Evolutionary conservation across 2,797 vertebrate species (phyloP).

Genomic region (Helarctos malayanus): DNA sequence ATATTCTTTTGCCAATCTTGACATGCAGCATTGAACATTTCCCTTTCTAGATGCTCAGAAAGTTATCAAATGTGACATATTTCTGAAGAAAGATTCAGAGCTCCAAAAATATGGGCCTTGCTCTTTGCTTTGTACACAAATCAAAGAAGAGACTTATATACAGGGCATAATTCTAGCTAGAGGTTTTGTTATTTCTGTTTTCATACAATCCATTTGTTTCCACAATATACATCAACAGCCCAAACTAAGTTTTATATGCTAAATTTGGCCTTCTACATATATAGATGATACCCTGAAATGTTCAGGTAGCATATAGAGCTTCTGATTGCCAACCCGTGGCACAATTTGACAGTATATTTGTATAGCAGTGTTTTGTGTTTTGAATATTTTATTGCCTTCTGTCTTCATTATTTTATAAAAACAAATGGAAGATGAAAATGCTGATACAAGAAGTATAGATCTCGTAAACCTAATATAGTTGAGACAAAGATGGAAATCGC

Average conservation of each 20-base stretch:
- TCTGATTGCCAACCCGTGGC: not conserved
- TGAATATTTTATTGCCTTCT: conserved; percentile 78
- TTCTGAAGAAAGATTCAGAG: not conserved
- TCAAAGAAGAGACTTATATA: not conserved
- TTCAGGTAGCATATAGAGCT: not conserved
- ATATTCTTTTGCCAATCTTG: not conserved
- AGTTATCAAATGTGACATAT: not conserved
- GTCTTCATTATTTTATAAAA: conserved; percentile 76
- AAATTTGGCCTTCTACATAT: not conserved
- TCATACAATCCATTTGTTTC: not conserved
- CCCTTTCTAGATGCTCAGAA: not conserved
- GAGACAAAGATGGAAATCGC: conserved; percentile 70
- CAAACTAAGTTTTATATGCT: not conserved
- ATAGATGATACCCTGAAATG: not conserved
- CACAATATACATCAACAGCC: not conserved
- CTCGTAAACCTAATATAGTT: conserved; percentile 52
- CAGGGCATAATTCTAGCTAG: not conserved
- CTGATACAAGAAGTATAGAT: conserved; percentile 63
- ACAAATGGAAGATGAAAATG: conserved; percentile 72
- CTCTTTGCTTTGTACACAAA: not conserved
- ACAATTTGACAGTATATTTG: conserved; percentile 64
- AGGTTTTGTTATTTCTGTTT: not conserved
- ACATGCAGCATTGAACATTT: not conserved
- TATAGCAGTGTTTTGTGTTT: conserved; percentile 30
- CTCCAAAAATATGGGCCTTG: not conserved